Percentiles rank a stretch among this genome's conserved stretches.
phyloP scores from a whole-genome alignment of 1,140 invertebrate genomes.

The Pogonognathellus flavescens region DNA sequence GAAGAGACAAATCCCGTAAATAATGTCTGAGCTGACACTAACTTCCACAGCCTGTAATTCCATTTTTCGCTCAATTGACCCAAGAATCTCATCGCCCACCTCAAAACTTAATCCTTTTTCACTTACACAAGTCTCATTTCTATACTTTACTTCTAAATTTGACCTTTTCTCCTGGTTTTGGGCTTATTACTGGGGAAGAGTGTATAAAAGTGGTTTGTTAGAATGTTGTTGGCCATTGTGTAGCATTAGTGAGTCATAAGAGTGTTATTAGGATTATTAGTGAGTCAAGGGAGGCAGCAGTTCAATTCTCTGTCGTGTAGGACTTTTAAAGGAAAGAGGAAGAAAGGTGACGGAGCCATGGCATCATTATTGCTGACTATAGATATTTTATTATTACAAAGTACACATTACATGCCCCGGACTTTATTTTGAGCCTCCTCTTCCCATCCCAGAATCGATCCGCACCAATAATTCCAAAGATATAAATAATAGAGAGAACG shows the following conservation, averaged over 20 bases:
- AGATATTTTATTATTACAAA: constrained; percentile 49
- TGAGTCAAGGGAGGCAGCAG: neutral
- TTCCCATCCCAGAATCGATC: constrained; percentile 40
- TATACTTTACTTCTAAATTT: neutral
- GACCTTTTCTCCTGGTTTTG: neutral
- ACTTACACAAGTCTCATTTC: neutral
- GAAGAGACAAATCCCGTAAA: constrained; percentile 46
- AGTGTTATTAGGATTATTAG: constrained; percentile 12
- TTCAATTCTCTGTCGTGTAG: neutral
- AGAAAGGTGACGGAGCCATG: constrained; percentile 8
- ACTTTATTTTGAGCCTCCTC: constrained; percentile 36
- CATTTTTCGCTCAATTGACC: constrained; percentile 61
- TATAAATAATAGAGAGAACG: constrained; percentile 43
- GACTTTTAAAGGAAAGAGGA: neutral
- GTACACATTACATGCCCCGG: constrained; percentile 22
- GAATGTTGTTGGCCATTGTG: too few relatives aligned
- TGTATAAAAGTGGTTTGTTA: too few relatives aligned
- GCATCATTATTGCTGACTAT: constrained; percentile 33
- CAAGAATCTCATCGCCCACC: constrained; percentile 39
- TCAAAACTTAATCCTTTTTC: constrained; percentile 52
- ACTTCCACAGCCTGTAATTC: constrained; percentile 50
- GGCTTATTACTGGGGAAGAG: too few relatives aligned
- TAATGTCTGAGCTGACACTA: constrained; percentile 29
- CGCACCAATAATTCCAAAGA: constrained; percentile 42
- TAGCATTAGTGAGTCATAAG: too few relatives aligned